These are phyloP conservation scores for Odontocolon sp. DNA, from an alignment of 2,888 invertebrate species.

Conservation along the genomic window DNA sequence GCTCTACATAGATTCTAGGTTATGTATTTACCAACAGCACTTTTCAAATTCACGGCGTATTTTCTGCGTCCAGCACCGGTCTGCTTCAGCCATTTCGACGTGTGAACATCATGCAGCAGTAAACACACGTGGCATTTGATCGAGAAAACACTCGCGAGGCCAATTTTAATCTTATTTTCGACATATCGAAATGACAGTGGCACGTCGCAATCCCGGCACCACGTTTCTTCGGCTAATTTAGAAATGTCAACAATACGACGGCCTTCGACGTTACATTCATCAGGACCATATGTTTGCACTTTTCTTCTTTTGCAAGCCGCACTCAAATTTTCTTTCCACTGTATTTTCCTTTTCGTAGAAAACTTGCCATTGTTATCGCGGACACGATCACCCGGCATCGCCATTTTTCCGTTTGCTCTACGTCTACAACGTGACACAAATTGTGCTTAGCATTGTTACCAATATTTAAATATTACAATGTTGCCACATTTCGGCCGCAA, in stretches of 20 bases:
- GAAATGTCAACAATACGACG: neutral
- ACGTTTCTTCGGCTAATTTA: conserved; percentile 25
- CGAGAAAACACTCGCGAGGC: conserved; percentile 4
- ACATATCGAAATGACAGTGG: conserved; percentile 32
- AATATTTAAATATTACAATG: neutral
- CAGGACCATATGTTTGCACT: neutral
- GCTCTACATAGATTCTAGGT: neutral
- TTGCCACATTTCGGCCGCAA: neutral
- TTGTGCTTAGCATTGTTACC: neutral
- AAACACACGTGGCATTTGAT: conserved; percentile 14
- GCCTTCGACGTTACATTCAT: neutral
- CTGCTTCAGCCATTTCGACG: neutral
- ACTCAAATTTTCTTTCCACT: conserved; percentile 17
- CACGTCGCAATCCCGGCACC: conserved; percentile 11
- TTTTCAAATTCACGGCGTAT: conserved; percentile 23
- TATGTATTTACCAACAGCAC: conserved; percentile 8
- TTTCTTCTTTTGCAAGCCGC: neutral
- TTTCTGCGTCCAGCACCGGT: neutral
- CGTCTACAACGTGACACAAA: too few species aligned
- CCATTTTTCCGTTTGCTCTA: neutral
- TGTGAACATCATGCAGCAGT: neutral
- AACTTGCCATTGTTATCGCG: conserved; percentile 14
- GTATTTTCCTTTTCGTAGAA: neutral
- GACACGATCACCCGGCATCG: neutral
- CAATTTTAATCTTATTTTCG: neutral